phyloP scores from a whole-genome alignment of 2,888 invertebrate genomes.

The Drosophila nigricruria region DNA sequence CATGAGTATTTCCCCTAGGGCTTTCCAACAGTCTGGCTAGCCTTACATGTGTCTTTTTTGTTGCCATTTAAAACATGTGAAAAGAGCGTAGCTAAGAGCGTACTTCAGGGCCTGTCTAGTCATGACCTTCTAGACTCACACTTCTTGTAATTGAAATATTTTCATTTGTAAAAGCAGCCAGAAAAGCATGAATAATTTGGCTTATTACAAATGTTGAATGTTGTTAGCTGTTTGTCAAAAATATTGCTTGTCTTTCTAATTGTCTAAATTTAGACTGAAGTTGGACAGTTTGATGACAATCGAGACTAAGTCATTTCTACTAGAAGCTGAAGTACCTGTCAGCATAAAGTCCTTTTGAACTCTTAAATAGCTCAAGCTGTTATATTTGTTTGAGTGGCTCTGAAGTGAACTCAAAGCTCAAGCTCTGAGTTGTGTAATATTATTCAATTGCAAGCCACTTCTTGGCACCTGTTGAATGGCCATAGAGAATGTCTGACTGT shows the following conservation, averaged over 20 bases:
- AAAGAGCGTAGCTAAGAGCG: background rate
- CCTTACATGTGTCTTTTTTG: too few relatives aligned
- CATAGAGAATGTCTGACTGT: background rate
- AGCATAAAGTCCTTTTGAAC: background rate
- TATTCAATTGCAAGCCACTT: background rate
- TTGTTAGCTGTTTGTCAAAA: constrained; percentile 38
- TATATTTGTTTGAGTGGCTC: background rate
- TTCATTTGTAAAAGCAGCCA: background rate
- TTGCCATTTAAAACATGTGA: background rate
- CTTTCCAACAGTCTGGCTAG: background rate
- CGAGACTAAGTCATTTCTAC: background rate
- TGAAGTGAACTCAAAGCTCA: background rate
- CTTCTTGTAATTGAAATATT: background rate
- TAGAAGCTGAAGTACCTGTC: background rate
- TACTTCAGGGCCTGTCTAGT: background rate
- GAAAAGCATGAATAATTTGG: constrained; percentile 1
- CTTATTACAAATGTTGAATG: constrained; percentile 6
- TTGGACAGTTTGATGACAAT: constrained; percentile 3
- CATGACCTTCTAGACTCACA: background rate
- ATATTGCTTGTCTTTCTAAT: background rate
- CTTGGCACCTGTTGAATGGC: background rate
- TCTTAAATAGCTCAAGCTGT: background rate
- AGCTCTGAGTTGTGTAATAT: background rate
- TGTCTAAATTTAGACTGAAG: background rate
- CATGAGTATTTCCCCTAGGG: background rate